These are phyloP conservation scores for Hippocampus barbouri DNA, from an alignment of 2,113 vertebrate genomes.

Conservation along the genomic window DNA sequence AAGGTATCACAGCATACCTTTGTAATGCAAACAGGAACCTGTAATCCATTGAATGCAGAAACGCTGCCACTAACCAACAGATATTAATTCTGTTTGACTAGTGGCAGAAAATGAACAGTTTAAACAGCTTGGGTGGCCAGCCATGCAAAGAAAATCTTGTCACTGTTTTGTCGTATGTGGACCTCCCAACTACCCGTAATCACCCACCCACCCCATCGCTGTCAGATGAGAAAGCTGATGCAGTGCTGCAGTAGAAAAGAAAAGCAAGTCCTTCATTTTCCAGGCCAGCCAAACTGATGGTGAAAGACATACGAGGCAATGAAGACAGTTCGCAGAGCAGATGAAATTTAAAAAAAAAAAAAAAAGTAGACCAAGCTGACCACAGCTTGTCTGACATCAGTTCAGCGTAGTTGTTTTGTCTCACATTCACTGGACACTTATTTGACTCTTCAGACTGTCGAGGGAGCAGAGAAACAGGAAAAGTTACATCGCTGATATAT, in stretches of 20 bases:
- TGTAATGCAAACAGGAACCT: neutral
- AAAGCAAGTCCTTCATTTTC: slow-evolving; percentile 10
- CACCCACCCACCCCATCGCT: neutral
- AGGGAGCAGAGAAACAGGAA: slow-evolving; percentile 21
- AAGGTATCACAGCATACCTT: neutral
- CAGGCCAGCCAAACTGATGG: slow-evolving; percentile 17
- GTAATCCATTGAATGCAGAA: slow-evolving; percentile 4
- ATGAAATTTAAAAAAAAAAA: slow-evolving; percentile 39
- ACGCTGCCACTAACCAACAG: slow-evolving; percentile 18
- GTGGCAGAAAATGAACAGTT: slow-evolving; percentile 25
- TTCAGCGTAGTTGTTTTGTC: slow-evolving; percentile 52
- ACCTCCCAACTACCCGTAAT: neutral
- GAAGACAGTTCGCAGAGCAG: slow-evolving; percentile 36
- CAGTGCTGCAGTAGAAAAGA: slow-evolving; percentile 16
- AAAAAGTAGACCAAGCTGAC: slow-evolving; percentile 68
- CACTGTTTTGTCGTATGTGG: slow-evolving; percentile 8
- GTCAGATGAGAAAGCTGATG: slow-evolving; percentile 24
- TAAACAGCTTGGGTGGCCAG: slow-evolving; percentile 22
- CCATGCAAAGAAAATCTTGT: slow-evolving; percentile 19
- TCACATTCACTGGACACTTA: slow-evolving; percentile 72
- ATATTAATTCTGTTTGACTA: slow-evolving; percentile 27
- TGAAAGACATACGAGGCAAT: slow-evolving; percentile 24
- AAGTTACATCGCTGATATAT: slow-evolving; percentile 48
- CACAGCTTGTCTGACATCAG: slow-evolving; percentile 79
- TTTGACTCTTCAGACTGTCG: slow-evolving; percentile 75